Base-by-base conservation (phyloP, 2,888 invertebrate species). In the Horisme vitalbata region DNA sequence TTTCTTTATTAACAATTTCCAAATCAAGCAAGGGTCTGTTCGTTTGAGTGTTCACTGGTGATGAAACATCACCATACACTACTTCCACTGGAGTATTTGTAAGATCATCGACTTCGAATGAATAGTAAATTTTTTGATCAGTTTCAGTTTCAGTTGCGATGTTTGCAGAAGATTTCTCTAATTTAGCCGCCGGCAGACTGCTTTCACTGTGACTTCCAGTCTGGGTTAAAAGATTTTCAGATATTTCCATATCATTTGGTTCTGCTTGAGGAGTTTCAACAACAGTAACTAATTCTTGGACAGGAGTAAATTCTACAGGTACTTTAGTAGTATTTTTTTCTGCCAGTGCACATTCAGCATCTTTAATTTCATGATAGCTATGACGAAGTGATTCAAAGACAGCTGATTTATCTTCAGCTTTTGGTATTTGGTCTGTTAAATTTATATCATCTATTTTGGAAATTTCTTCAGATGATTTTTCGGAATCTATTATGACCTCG, bases 71-170 rank as follows among this genome's bases (percentile, higher is more conserved):
- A 8, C 67, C 76, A 43, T 73, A 76, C 9, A 68, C 70, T 8
- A 74, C 60, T 9, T 50, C 41, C 6, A 75, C 55, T 18, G 76
- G 76, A 8, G 71, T 70, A 33, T 76, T 72, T 49, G 63, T 64
- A 6, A 75, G 61, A 52, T 75, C 75, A 45, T 75, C 75, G 4
- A 75, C 75, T 58, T 76, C 72, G 54, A 73, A 75, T 0, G 75
- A 68, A 39, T 58, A 62, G 9, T 57, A 61, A 39, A 72, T 59
- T 34, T 71, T 58, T 37, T 32, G 32, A 10, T 47, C 43, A 21
- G 12, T 23, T 12, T 23, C 2, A 26, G 5, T n/a, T 49, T 30
- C n/a, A 9, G 1, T 11, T 30, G 41, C 58, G 7, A 57, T 43
- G 3, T 11, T 38, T 23, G 43, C 9, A 9, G 47, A 49, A 41